phyloP scores from a whole-genome alignment of 35 echinoderm and acorn worm species.

The Ophioderma brevispina region DNA sequence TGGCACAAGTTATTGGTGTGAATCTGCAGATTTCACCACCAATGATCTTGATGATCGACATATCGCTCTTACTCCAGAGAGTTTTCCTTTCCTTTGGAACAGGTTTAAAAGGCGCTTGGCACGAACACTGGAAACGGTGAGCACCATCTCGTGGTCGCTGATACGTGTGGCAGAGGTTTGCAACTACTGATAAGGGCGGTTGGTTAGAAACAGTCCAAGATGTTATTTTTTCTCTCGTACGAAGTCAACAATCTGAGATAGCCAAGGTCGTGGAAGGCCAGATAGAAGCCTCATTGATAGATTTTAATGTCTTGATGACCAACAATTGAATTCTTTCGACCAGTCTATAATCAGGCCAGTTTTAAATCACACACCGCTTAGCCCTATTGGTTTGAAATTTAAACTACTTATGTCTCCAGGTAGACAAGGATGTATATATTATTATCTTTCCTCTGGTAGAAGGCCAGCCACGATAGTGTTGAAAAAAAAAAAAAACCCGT shows the following conservation, averaged over 20 bases:
- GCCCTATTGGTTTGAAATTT: too few relatives aligned
- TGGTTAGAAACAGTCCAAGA: conserved; percentile 24
- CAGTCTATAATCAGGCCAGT: background rate
- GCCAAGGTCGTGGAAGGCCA: background rate
- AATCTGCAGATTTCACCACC: too few relatives aligned
- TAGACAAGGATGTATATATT: too few relatives aligned
- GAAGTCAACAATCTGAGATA: background rate
- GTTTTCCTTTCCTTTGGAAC: background rate
- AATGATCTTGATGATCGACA: background rate
- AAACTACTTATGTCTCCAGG: too few relatives aligned
- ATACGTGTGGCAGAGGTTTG: background rate
- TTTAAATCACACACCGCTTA: conserved; percentile 41
- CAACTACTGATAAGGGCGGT: conserved; percentile 20
- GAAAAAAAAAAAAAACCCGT: too few relatives aligned
- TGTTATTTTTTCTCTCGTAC: conserved; percentile 32
- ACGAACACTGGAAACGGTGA: background rate
- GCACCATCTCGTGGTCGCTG: conserved; percentile 25
- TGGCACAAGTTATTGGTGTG: background rate
- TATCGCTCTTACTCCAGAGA: background rate
- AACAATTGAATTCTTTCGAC: background rate
- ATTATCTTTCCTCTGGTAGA: too few relatives aligned
- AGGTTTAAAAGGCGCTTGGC: background rate
- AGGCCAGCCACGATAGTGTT: too few relatives aligned
- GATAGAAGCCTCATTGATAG: conserved; percentile 15
- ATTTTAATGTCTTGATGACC: conserved; percentile 15